These are phyloP conservation scores for Drosophila nigritarsus DNA, from an alignment of 2,888 invertebrate genomes.

Conservation along the genomic window DNA sequence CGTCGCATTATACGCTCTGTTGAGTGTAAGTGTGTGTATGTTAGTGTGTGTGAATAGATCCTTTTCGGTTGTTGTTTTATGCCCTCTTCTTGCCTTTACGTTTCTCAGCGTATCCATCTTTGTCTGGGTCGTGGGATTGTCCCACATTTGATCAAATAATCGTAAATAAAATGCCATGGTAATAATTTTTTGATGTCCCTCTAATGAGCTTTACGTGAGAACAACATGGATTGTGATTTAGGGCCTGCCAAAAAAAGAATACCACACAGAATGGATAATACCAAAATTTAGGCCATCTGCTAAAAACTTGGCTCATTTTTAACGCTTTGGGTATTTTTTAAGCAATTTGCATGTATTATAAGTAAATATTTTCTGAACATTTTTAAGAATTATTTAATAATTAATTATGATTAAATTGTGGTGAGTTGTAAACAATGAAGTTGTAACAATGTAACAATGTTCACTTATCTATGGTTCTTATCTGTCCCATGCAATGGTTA, in stretches of 20 bases:
- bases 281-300: neutral
- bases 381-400: neutral
- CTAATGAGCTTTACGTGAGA: slow-evolving; percentile 76
- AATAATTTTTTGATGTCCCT: slow-evolving; percentile 73
- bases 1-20: slow-evolving; percentile 56
- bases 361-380: neutral
- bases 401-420: neutral
- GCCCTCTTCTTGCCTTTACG: slow-evolving; percentile 4
- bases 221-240: slow-evolving; percentile 71
- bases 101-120: neutral
- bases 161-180: slow-evolving; percentile 74
- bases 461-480: neutral
- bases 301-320: neutral
- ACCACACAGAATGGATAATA: slow-evolving; percentile 4
- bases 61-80: slow-evolving; percentile 34
- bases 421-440: no score
- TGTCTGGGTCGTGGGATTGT: slow-evolving; percentile 17
- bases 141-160: slow-evolving; percentile 74
- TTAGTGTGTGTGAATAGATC: slow-evolving; percentile 33
- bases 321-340: neutral
- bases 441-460: no score
- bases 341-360: neutral
- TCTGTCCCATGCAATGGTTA: neutral
- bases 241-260: slow-evolving; percentile 19
- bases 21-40: slow-evolving; percentile 14